These are phyloP conservation scores for Ficedula albicollis DNA, from an alignment of 2,797 vertebrate genomes.

Conservation along the genomic window DNA sequence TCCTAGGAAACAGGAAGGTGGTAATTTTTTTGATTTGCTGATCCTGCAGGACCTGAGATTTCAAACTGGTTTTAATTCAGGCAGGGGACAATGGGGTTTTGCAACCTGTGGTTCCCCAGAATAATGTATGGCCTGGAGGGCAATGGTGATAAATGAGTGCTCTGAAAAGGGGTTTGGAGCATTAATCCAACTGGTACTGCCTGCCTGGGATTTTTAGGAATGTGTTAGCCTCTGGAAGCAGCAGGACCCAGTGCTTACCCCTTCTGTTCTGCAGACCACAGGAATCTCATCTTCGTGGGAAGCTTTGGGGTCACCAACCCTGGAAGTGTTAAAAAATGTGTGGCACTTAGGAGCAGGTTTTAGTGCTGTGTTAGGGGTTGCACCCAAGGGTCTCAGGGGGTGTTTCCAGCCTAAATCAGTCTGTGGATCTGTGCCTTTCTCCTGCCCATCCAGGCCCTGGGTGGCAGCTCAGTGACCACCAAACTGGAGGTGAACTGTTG, in stretches of 20 bases:
- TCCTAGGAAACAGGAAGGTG: neutral
- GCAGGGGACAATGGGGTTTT: neutral
- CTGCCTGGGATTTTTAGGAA: neutral
- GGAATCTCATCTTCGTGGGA: neutral
- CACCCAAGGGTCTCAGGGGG: too few relatives aligned
- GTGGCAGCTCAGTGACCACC: neutral
- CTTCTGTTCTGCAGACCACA: accelerated
- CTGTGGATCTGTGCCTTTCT: neutral
- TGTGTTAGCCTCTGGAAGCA: neutral
- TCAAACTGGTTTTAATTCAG: neutral
- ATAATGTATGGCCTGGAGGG: neutral
- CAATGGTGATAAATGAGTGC: neutral
- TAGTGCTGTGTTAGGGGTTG: neutral
- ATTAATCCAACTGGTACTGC: neutral
- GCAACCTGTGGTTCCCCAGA: neutral
- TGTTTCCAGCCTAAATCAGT: accelerated
- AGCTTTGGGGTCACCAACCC: neutral
- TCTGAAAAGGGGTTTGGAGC: neutral
- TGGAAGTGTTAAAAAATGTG: neutral
- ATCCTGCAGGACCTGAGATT: neutral
- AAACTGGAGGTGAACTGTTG: neutral
- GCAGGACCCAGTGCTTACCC: neutral
- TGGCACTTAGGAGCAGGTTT: accelerated
- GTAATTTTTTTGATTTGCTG: neutral
- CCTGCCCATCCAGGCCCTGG: neutral